These are phyloP conservation scores for Lithophane socia DNA, from an alignment of 2,888 invertebrate genomes.

Conservation along the genomic window DNA sequence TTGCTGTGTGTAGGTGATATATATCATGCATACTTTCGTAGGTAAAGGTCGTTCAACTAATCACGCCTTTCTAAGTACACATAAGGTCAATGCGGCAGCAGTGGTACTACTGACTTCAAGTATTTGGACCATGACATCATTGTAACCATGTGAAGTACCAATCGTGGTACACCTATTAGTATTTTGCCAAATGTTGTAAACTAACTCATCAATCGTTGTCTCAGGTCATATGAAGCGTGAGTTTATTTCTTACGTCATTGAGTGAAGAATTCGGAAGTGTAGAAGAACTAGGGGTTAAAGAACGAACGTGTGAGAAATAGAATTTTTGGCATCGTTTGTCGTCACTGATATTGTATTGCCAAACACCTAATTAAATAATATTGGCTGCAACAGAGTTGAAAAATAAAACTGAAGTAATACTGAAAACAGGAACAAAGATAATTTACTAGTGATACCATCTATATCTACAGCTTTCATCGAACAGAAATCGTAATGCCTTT, in stretches of 20 bases:
- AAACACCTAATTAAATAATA: constrained; percentile 10
- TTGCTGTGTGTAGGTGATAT: constrained; percentile 77
- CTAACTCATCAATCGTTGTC: constrained; percentile 46
- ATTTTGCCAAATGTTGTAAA: constrained; percentile 48
- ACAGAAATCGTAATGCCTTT: constrained; percentile 18
- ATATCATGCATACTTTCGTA: constrained; percentile 67
- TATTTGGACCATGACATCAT: constrained; percentile 71
- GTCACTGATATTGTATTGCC: constrained; percentile 19
- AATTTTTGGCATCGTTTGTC: constrained; percentile 21
- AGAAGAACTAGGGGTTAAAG: constrained; percentile 26
- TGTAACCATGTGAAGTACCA: constrained; percentile 45
- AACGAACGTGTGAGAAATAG: constrained; percentile 4
- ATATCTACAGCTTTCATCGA: constrained; percentile 2
- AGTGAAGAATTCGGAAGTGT: constrained; percentile 28
- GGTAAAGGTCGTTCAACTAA: constrained; percentile 75
- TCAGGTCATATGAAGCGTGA: background rate
- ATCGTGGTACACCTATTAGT: constrained; percentile 37
- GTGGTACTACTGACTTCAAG: constrained; percentile 63
- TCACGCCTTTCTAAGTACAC: constrained; percentile 79
- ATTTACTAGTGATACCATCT: constrained; percentile 1
- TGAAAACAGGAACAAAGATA: constrained; percentile 17
- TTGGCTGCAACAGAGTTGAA: constrained; percentile 2
- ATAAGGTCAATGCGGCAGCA: constrained; percentile 76
- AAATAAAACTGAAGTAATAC: constrained; percentile 1
- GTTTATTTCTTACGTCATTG: constrained; percentile 42